Conservation (phyloP, 2,797 vertebrate genomes). For the Lutjanus argentimaculatus region DNA sequence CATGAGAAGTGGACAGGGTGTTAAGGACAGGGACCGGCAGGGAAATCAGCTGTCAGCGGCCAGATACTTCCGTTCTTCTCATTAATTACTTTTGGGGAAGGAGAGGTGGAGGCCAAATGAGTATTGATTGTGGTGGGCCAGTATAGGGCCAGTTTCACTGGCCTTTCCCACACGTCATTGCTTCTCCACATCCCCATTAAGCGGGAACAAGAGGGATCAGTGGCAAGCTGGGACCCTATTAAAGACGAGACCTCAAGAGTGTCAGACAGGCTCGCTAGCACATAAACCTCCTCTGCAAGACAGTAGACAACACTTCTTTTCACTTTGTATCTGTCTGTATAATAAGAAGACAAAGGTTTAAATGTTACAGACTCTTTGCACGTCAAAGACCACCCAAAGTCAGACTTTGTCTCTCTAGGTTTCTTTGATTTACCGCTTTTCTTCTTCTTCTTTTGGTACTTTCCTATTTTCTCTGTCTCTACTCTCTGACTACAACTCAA, state of each 20-base stretch:
- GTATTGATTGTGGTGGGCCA: constrained; percentile 84
- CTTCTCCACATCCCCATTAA: constrained; percentile 84
- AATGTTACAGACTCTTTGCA: constrained; percentile 47
- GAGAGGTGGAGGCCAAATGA: constrained; percentile 82
- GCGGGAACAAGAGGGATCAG: constrained; percentile 83
- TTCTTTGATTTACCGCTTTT: constrained; percentile 32
- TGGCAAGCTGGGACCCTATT: constrained; percentile 80
- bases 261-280: constrained; percentile 65
- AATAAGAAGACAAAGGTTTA: constrained; percentile 53
- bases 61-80: constrained; percentile 82
- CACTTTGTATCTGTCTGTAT: constrained; percentile 35
- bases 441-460: constrained; percentile 17
- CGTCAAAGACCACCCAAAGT: constrained; percentile 52
- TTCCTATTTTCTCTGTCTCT: constrained; percentile 3
- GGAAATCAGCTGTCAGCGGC: constrained; percentile 83
- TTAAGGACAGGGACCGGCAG: constrained; percentile 74
- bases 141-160: constrained; percentile 73
- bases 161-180: constrained; percentile 82
- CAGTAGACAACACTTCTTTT: constrained; percentile 46
- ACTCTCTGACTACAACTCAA: constrained; percentile 20
- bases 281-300: constrained; percentile 51
- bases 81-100: constrained; percentile 86
- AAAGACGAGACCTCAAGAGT: constrained; percentile 73
- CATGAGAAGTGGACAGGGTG: constrained; percentile 71
- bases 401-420: constrained; percentile 32